Conservation (phyloP, 2,888 invertebrate species). For the Orchestes rusci region DNA sequence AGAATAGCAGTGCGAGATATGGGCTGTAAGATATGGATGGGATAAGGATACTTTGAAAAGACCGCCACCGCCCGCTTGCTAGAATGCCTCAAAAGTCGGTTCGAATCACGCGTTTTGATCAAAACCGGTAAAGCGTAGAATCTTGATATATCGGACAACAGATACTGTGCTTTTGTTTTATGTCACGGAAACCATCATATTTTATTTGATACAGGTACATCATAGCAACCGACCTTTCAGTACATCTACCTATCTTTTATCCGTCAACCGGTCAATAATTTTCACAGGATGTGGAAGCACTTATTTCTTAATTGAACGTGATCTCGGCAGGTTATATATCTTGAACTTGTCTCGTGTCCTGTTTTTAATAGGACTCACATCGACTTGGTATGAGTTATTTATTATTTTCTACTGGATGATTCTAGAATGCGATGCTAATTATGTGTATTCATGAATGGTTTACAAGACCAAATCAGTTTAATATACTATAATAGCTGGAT, state of each 20-base stretch:
- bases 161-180: too few relatives aligned
- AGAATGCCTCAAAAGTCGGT: slow-evolving; percentile 18
- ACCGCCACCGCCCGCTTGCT: slow-evolving; percentile 16
- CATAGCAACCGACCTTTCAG: too few relatives aligned
- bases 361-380: slow-evolving; percentile 18
- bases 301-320: slow-evolving; percentile 25
- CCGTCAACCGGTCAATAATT: slow-evolving; percentile 17
- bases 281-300: slow-evolving; percentile 24
- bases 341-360: slow-evolving; percentile 21
- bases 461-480: too few relatives aligned
- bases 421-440: too few relatives aligned
- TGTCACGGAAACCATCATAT: too few relatives aligned
- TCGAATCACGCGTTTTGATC: slow-evolving; percentile 22
- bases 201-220: too few relatives aligned
- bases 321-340: slow-evolving; percentile 17
- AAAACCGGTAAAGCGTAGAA: slow-evolving; percentile 17
- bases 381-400: too few relatives aligned
- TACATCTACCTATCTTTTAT: too few relatives aligned
- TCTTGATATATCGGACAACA: too few relatives aligned
- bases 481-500: too few relatives aligned
- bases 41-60: slow-evolving; percentile 19
- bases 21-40: slow-evolving; percentile 17
- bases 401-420: too few relatives aligned
- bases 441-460: too few relatives aligned
- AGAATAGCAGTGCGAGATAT: slow-evolving; percentile 21